Evolutionary conservation across 2,797 vertebrate species (phyloP), one percentile per base, ranked within the genome.

Genomic region (Coregonus ussuriensis): DNA sequence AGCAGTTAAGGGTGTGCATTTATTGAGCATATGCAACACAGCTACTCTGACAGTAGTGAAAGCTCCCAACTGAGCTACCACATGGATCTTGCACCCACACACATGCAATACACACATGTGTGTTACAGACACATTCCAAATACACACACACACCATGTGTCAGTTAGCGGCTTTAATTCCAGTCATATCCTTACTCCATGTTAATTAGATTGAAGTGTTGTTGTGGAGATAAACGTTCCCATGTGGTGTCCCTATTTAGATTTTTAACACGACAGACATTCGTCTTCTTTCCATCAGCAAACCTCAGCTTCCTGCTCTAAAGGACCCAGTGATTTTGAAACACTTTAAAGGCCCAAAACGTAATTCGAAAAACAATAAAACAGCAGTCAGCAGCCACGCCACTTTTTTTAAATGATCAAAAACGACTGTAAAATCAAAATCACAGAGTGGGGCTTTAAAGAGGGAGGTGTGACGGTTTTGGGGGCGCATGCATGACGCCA

Each of bases 141-240:
- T 0, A 67, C 74, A 67, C 62, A 63, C 47, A 77, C 53, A 21
- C 59, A 15, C 18, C 73, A 53, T 67, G 47, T 53, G 63, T 74
- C 5, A 65, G 59, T 29, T 25, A 41, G 31, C 25, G n/a, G 54
- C 83, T 88, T 89, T 87, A 91, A 93, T 92, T 92, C 85, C 86
- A 87, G 83, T 82, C 78, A 91, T 89, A 83, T 89, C 87, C 67
- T 72, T 87, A 80, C 84, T 91, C 90, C 87, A 83, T 86, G 81
- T 89, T 94, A 95, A 95, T 95, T 94, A 93, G 92, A 93, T 90
- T 91, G 92, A 93, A 93, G 91, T 89, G 91, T 91, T 93, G 79
- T 89, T 89, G 90, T 85, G 81, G 59, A 88, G 91, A 90, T 93
- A 94, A 94, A 91, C 84, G 88, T 79, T 94, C 89, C 93, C 94